Base-by-base conservation (phyloP, 2,888 invertebrate genomes). In the Sisyra terminalis region DNA sequence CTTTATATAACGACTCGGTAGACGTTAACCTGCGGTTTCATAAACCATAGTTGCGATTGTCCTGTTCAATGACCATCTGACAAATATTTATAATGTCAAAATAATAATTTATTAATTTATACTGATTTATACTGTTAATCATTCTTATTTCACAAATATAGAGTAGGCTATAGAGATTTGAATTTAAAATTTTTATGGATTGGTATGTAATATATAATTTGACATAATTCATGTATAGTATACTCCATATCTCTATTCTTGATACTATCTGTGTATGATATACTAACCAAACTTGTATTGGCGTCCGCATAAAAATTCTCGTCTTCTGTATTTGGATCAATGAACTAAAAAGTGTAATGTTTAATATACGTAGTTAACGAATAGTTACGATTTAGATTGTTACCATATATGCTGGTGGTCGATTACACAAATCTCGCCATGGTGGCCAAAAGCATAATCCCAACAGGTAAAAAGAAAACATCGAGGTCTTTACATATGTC, bases 401-500 rank as follows among this genome's bases (percentile, higher is more conserved):
- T 65, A 84, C 85, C 60, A 81, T 77, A 56, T 88, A 87, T 53
- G 78, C 79, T 48, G 68, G 65, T 52, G 66, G 68, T 53, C 74
- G 72, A 46, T 75, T 75, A 59, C 90, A 93, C 48, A 84, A 81
- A 52, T 88, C 85, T 61, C 84, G 75, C 78, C 93, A 90, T 5
- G 92, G 86, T 48, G 86, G 81, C 70, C 87, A 84, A 52, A 92
- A 78, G 51, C 90, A 75, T 54, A 93, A 78, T 35, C 93, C 84
- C 53, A 90, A 62, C 50, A 97, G 71, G 64, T 96, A 97, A 48
- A 96, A 66, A 45, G 87, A 80, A 55, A 97, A 88, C 76, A 96
- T 77, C 30, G 89, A 90, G 45, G 92, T 92, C 64, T 94, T 92
- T 46, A 93, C 70, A 63, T 96, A 97, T 14, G 94, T 92, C 54